Conservation (phyloP, 2,888 invertebrate species). For the Stenichneumon culpator region DNA sequence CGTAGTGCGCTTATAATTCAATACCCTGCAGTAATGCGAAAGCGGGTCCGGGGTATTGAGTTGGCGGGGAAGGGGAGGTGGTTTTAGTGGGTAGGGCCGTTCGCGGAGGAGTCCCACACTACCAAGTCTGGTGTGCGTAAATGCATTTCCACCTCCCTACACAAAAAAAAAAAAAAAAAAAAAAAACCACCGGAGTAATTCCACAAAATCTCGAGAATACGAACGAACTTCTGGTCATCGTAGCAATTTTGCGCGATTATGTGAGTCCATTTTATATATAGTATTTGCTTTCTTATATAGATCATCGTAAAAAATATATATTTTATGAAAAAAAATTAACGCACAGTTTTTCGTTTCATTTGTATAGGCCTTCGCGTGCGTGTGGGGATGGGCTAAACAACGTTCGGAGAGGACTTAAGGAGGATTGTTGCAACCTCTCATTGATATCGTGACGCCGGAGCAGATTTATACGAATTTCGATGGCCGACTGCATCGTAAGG, state of each 20-base stretch:
- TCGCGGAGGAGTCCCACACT: no score
- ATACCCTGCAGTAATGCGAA: no score
- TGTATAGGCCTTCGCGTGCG: constrained; percentile 2
- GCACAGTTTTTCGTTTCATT: neutral
- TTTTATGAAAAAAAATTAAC: neutral
- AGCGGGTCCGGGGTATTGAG: no score
- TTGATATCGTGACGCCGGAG: neutral
- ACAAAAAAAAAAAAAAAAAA: no score
- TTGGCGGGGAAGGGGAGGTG: no score
- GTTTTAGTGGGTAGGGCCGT: no score
- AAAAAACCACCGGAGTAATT: neutral
- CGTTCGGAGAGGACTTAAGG: neutral
- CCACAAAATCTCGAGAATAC: neutral
- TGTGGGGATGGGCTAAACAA: neutral
- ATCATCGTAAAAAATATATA: neutral
- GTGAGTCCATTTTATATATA: neutral
- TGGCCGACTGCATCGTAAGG: neutral
- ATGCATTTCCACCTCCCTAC: no score
- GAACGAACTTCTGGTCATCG: neutral
- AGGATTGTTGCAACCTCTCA: neutral
- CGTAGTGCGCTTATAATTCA: no score
- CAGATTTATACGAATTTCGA: neutral
- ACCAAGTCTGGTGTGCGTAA: no score
- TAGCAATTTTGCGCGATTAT: neutral
- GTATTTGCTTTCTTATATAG: neutral